A percentile compares a stretch with the other conserved stretches of the same genome.
Evolutionary conservation across 2,888 invertebrate species (phyloP).

Genomic region (Noctua fimbriata): DNA sequence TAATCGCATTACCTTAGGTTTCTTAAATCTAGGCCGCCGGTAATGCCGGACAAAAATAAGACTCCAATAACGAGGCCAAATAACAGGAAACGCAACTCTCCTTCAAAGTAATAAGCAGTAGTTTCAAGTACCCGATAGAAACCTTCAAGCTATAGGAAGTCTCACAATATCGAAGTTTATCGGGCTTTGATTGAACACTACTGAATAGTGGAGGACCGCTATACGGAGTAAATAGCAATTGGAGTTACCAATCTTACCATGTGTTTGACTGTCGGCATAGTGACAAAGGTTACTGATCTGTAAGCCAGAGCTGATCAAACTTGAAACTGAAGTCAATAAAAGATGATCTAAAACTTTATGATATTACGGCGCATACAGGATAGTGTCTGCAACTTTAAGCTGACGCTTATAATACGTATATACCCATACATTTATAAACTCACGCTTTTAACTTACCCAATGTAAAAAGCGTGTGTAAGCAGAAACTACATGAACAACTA

Average conservation of each 20-base stretch:
- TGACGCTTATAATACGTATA: not conserved
- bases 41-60: not conserved
- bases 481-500: no score
- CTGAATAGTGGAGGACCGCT: constrained; percentile 14
- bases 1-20: not conserved
- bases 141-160: constrained; percentile 24
- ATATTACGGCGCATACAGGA: not conserved
- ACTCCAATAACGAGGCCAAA: not conserved
- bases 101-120: not conserved
- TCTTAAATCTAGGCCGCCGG: no score
- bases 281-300: not conserved
- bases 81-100: not conserved
- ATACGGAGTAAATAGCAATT: constrained; percentile 22
- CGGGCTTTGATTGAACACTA: constrained; percentile 44
- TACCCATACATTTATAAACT: not conserved
- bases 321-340: not conserved
- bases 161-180: constrained; percentile 53
- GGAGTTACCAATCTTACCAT: not conserved
- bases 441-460: no score
- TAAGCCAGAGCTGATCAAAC: not conserved
- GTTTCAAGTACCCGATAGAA: constrained; percentile 34
- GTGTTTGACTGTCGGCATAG: no score
- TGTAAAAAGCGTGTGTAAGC: no score
- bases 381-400: not conserved
- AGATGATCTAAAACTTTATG: no score